phyloP scores from a whole-genome alignment of 2,113 vertebrate species.

The Galemys pyrenaicus region DNA sequence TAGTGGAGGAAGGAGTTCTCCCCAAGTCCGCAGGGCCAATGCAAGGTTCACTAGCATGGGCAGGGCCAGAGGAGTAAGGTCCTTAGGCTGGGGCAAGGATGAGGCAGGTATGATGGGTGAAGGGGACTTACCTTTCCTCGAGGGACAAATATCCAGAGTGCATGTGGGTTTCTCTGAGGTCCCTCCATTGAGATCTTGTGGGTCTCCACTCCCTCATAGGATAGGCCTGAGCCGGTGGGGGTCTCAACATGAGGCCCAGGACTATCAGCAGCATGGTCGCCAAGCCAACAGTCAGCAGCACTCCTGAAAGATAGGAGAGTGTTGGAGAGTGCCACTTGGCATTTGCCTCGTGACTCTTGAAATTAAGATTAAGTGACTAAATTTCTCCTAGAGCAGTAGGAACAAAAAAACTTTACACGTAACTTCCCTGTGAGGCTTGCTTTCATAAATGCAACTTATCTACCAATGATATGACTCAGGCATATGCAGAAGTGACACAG shows the following conservation, averaged over 20 bases:
- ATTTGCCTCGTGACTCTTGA: too few species aligned
- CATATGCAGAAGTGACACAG: too few species aligned
- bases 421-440: too few species aligned
- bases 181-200: slow-evolving; percentile 93
- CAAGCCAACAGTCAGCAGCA: slow-evolving; percentile 87
- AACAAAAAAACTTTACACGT: too few species aligned
- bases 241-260: slow-evolving; percentile 88
- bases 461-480: too few species aligned
- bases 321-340: too few species aligned
- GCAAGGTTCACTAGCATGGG: not conserved
- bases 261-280: slow-evolving; percentile 84
- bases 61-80: too few species aligned
- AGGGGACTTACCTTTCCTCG: slow-evolving; percentile 83
- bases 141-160: slow-evolving; percentile 84
- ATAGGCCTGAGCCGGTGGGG: slow-evolving; percentile 76
- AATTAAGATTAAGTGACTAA: too few species aligned
- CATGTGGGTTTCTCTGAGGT: slow-evolving; percentile 87
- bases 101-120: not conserved
- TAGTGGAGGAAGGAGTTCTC: not conserved
- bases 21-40: not conserved
- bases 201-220: slow-evolving; percentile 85
- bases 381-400: too few species aligned
- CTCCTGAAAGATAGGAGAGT: slow-evolving; percentile 63
- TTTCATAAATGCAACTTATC: too few species aligned
- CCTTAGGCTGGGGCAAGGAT: not conserved